Evolutionary conservation across 2,113 vertebrate species (phyloP), one percentile per base, ranked within the genome.

Genomic region (Seriola aureovittata): DNA sequence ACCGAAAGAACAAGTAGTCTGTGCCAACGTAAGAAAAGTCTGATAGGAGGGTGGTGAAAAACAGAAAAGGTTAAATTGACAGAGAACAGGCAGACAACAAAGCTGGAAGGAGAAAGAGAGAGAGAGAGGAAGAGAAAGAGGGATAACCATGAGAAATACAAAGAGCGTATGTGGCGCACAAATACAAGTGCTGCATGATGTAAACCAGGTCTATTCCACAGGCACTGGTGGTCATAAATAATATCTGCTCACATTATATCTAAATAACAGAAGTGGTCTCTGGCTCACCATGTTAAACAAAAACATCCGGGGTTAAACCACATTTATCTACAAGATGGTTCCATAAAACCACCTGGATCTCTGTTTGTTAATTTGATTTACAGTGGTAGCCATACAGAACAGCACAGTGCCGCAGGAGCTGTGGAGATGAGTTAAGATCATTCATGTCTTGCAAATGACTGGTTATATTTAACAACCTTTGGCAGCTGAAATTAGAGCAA

Each of bases 231-330:
- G 78, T 48, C 82, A 81, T 87, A 75, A 82, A 87, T 88, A 84
- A 83, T 81, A 86, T 85, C 85, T 79, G 78, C 76, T 85, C 75
- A 16, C 63, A 84, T 85, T 89, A 81, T 84, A 84, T 88, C 65
- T 77, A 84, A 87, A 87, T 88, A 89, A 81, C 86, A 86, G 86
- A 76, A 73, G 75, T 79, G 84, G 82, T 75, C 78, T 87, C 85
- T 84, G 83, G 85, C 81, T 85, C 85, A 80, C 73, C 78, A 76
- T 83, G 75, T 86, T 84, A 78, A 89, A 79, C 57, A 70, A 83
- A 86, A 91, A 84, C 87, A 88, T 88, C 81, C 36, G 10, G 77
- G 71, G 64, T 88, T 85, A 88, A 90, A 86, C 74, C 76, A 40
- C 78, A 67, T 89, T 77, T 85, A 85, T 88, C 85, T 78, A 12